Percentiles rank a stretch among this genome's conserved stretches.
Evolutionary conservation across 2,797 vertebrate species (phyloP).

Genomic region (Monodelphis domestica): DNA sequence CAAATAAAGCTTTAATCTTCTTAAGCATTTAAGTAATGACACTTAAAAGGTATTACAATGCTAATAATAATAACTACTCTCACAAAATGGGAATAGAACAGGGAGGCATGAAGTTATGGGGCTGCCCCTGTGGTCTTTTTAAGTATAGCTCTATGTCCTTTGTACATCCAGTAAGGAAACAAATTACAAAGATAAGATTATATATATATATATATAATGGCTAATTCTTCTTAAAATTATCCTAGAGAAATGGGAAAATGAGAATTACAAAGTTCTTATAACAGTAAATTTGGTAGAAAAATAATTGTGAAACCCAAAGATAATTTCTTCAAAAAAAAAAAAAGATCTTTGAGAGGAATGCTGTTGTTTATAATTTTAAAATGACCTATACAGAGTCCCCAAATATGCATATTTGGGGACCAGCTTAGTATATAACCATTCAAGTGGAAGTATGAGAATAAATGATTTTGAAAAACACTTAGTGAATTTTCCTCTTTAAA

Average conservation of each 20-base stretch:
- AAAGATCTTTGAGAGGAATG: background rate
- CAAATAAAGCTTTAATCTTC: slow-evolving; percentile 65
- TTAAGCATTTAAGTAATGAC: slow-evolving; percentile 63
- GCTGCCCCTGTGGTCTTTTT: slow-evolving; percentile 54
- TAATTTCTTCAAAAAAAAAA: slow-evolving; percentile 47
- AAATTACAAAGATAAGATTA: slow-evolving; percentile 46
- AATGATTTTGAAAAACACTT: slow-evolving; percentile 6
- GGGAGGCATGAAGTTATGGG: slow-evolving; percentile 45
- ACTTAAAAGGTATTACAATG: slow-evolving; percentile 61
- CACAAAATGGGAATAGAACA: slow-evolving; percentile 32
- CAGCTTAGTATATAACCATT: slow-evolving; percentile 39
- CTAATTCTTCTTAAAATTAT: slow-evolving; percentile 25
- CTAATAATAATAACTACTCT: slow-evolving; percentile 54
- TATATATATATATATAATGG: slow-evolving; percentile 34
- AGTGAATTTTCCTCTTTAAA: background rate
- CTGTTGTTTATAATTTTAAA: slow-evolving; percentile 25
- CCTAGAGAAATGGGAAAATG: slow-evolving; percentile 47
- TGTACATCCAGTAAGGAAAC: slow-evolving; percentile 58
- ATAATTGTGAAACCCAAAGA: slow-evolving; percentile 45
- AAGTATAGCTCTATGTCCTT: slow-evolving; percentile 44
- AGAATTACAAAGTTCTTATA: slow-evolving; percentile 45
- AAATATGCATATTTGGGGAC: background rate
- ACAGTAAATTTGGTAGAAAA: slow-evolving; percentile 33
- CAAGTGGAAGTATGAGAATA: background rate
- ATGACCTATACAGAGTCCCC: slow-evolving; percentile 34